Evolutionary conservation across 2,113 vertebrate species (phyloP).

Genomic region (Oreochromis aureus): DNA sequence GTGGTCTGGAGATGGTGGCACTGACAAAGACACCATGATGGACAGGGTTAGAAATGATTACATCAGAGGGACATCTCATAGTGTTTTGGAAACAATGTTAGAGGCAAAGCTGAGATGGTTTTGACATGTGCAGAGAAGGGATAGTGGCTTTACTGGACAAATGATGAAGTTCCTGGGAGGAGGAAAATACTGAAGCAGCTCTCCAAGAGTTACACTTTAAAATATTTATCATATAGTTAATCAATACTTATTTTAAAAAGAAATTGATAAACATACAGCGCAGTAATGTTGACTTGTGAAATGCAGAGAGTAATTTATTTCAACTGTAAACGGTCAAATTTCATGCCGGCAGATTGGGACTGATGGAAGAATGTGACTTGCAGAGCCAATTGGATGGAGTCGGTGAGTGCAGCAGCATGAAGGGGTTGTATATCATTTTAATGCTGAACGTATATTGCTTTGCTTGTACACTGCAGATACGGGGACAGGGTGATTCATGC

Average conservation of each 20-base stretch:
- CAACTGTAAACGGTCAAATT: background rate
- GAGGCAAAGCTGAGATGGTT: background rate
- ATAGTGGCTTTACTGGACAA: background rate
- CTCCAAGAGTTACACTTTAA: background rate
- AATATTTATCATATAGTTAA: background rate
- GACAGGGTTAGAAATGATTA: background rate
- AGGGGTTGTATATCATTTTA: slow-evolving; percentile 27
- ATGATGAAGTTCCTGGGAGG: background rate
- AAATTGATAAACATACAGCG: background rate
- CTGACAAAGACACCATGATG: background rate
- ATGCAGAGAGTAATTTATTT: slow-evolving; percentile 5
- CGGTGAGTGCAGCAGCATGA: background rate
- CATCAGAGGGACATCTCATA: background rate
- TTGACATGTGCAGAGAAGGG: background rate
- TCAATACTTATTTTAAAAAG: background rate
- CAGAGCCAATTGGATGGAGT: slow-evolving; percentile 4
- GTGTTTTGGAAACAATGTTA: background rate
- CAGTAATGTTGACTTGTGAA: background rate
- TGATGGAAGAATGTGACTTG: slow-evolving; percentile 27
- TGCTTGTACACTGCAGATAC: background rate
- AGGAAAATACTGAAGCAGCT: background rate
- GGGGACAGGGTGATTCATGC: slow-evolving; percentile 20
- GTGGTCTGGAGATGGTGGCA: background rate
- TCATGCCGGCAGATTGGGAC: background rate
- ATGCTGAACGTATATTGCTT: slow-evolving; percentile 27